Conservation (phyloP, 2,113 vertebrate species). For the Hipposideros armiger region DNA sequence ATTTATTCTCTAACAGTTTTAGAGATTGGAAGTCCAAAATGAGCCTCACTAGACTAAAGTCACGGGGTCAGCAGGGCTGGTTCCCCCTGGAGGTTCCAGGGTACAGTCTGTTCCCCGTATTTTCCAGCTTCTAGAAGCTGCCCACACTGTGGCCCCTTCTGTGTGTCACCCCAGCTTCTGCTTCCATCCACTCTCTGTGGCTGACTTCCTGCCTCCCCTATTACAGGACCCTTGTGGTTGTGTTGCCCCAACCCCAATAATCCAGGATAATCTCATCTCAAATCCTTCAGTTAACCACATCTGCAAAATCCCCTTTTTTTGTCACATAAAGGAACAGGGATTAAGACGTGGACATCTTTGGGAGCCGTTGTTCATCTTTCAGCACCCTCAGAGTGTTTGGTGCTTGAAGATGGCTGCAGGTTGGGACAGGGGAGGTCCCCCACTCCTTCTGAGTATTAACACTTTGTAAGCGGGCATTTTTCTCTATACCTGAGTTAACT, state of each 20-base stretch:
- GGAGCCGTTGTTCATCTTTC: background rate
- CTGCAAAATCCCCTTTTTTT: background rate
- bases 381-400: background rate
- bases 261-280: background rate
- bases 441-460: background rate
- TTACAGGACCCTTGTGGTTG: background rate
- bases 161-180: background rate
- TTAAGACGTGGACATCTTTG: too few species aligned
- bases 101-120: background rate
- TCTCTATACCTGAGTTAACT: too few species aligned
- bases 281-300: background rate
- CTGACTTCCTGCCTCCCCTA: background rate
- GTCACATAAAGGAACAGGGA: background rate
- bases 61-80: background rate
- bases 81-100: background rate
- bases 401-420: too few species aligned
- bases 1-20: background rate
- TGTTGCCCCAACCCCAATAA: rapidly evolving
- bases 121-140: background rate
- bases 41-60: background rate
- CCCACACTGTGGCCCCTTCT: rapidly evolving
- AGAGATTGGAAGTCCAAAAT: background rate
- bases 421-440: too few species aligned
- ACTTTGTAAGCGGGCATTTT: too few species aligned
- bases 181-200: background rate